Conservation (phyloP, 1,140 invertebrate genomes). For the Leptopilina boulardi region DNA sequence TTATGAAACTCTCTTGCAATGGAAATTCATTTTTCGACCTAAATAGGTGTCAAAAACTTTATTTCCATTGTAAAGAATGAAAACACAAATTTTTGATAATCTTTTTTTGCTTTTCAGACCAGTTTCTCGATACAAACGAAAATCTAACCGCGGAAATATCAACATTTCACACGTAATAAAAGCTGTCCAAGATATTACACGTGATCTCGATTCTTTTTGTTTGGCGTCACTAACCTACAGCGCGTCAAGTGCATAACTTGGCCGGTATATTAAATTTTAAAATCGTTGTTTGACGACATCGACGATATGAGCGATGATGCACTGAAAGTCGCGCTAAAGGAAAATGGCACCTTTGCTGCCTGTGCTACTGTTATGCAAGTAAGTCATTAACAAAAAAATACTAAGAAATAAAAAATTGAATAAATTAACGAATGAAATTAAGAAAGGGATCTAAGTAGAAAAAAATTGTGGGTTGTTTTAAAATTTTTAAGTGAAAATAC, state of each 20-base stretch:
- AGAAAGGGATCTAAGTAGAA: too few relatives aligned
- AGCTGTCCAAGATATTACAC: not conserved
- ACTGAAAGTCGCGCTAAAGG: conserved; percentile 1
- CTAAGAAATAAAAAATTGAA: not conserved
- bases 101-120: not conserved
- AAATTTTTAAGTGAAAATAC: too few relatives aligned
- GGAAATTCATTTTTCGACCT: not conserved
- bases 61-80: not conserved
- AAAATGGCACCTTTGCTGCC: not conserved
- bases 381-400: not conserved
- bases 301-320: not conserved
- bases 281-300: not conserved
- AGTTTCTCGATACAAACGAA: not conserved
- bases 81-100: not conserved
- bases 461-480: too few relatives aligned
- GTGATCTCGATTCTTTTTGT: conserved; percentile 3
- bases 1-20: not conserved
- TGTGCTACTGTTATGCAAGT: conserved; percentile 3
- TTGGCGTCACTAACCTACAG: not conserved
- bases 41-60: not conserved
- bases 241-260: not conserved
- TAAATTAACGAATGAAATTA: not conserved
- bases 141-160: not conserved
- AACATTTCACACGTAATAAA: not conserved
- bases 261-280: conserved; percentile 1